Conservation (phyloP, 1,140 invertebrate genomes). For the Trichogramma pretiosum region DNA sequence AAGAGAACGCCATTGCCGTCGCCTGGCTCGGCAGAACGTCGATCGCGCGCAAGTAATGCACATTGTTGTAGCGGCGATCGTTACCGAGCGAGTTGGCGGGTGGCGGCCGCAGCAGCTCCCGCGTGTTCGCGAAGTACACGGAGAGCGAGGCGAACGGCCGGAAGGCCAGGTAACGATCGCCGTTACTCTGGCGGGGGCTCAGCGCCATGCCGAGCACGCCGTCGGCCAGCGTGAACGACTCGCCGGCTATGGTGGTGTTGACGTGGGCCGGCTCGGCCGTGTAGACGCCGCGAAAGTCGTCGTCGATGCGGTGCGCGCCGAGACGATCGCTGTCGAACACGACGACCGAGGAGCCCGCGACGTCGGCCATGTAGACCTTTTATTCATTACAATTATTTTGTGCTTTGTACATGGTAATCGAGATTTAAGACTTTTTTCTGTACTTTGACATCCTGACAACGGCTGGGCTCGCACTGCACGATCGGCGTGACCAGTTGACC, state of each 20-base stretch:
- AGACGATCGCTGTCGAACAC: conserved; percentile 51
- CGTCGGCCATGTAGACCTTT: conserved; percentile 55
- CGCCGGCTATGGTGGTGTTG: conserved; percentile 27
- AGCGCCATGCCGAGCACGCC: conserved; percentile 38
- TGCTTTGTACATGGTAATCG: too few species aligned
- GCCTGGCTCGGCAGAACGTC: conserved; percentile 33
- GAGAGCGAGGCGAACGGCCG: conserved; percentile 33
- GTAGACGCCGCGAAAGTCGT: too few species aligned
- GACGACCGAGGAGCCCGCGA: conserved; percentile 49
- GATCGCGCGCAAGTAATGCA: conserved; percentile 33
- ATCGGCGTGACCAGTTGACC: conserved; percentile 18
- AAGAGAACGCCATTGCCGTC: conserved; percentile 32
- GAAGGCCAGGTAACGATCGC: conserved; percentile 25
- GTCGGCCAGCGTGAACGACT: conserved; percentile 35
- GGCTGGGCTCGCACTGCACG: conserved; percentile 2
- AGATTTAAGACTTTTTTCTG: too few species aligned
- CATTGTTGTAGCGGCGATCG: conserved; percentile 1
- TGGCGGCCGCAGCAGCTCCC: conserved; percentile 19
- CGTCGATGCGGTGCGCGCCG: too few species aligned
- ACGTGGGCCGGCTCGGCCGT: conserved; percentile 9
- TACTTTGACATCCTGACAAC: conserved; percentile 1
- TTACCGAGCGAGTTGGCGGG: conserved; percentile 13
- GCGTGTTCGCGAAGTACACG: conserved; percentile 25
- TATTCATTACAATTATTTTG: too few species aligned
- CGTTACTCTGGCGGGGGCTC: conserved; percentile 17